These are phyloP conservation scores for Diplogasteroides magnus DNA, from an alignment of 1,140 invertebrate species.

Conservation along the genomic window DNA sequence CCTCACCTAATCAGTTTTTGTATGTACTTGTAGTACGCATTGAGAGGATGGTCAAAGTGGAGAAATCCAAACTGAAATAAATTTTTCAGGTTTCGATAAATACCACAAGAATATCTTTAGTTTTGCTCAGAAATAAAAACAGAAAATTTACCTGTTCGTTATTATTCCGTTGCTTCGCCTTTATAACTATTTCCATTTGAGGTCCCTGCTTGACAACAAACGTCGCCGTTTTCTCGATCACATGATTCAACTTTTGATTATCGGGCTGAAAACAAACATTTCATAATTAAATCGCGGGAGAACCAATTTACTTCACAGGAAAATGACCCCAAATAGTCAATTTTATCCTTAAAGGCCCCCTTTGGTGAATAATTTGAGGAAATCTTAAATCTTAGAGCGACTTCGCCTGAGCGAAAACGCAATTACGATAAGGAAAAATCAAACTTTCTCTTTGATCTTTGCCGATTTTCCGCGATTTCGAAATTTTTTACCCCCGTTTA, in stretches of 20 bases:
- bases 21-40: slow-evolving; percentile 84
- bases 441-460: no score
- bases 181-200: slow-evolving; percentile 97
- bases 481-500: no score
- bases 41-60: slow-evolving; percentile 73
- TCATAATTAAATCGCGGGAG: no score
- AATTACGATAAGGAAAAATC: no score
- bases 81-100: neutral
- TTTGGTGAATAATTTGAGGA: no score
- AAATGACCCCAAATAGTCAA: no score
- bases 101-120: slow-evolving; percentile 14
- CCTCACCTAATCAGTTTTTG: slow-evolving; percentile 73
- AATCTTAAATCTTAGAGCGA: no score
- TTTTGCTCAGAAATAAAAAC: neutral
- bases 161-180: slow-evolving; percentile 90
- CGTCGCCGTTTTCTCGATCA: slow-evolving; percentile 90
- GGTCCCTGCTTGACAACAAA: slow-evolving; percentile 86
- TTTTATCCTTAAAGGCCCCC: no score
- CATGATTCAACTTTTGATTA: slow-evolving; percentile 80
- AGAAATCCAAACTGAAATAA: slow-evolving; percentile 79
- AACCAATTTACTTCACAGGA: no score
- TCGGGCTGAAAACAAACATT: slow-evolving; percentile 69
- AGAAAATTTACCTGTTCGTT: slow-evolving; percentile 50
- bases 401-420: no score
- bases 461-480: no score